Base-by-base conservation (phyloP, 1,140 invertebrate genomes). In the Colletes gigas region DNA sequence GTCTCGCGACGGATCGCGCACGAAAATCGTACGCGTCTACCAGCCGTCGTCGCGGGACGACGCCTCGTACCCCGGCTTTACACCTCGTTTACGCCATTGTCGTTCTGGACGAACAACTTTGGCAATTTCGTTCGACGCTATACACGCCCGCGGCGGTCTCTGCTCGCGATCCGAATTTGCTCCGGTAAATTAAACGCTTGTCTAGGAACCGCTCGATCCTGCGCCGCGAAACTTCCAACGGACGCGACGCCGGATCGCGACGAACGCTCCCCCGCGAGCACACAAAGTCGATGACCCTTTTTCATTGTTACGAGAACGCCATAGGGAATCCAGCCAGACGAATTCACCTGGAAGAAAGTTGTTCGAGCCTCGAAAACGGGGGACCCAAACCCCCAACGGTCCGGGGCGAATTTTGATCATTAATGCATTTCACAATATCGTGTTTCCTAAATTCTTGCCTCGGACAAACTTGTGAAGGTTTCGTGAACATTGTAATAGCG, bases 71-170 rank as follows among this genome's bases (percentile, higher is more conserved):
- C 8, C 50, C 82, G 78, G 71, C 74, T 88, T 90, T 83, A 86
- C 87, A 86, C 80, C 86, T 88, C 87, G 87, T 91, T 90, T 91
- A 85, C 86, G 60, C 82, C 80, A 85, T 87, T 87, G 85, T 85
- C 83, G 75, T 86, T 85, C 85, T 78, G 60, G 84, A 63, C 78
- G 81, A 87, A 89, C 83, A 81, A 91, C 87, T 91, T 90, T 84
- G 82, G 80, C 83, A 88, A 90, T 86, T 90, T 86, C 84, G 85
- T 86, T 86, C 83, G 81, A 85, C 77, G 74, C 69, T 69, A 50
- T 30, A 44, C 52, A 39, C 81, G 68, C 62, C 65, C 52, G 60
- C 44, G 55, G 57, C 44, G 19, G 75, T 82, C 84, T 80, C 73
- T 39, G 78, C 65, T 59, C 79, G 52, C 73, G 57, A 7, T n/a